Conservation (phyloP, 2,113 vertebrate species). For the Mesitornis unicolor region DNA sequence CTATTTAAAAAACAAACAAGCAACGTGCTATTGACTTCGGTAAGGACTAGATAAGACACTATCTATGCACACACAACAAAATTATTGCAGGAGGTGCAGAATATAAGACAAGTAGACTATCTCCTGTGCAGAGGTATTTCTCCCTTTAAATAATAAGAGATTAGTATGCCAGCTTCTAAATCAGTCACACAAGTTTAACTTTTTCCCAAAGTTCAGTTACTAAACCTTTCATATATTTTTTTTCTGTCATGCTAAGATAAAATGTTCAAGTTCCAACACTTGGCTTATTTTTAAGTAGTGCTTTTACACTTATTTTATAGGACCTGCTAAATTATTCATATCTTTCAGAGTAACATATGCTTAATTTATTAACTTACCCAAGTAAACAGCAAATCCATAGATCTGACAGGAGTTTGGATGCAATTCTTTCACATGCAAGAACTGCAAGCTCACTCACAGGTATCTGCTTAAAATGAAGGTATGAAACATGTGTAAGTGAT, state of each 20-base stretch:
- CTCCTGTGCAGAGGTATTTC: not conserved
- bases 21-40: constrained; percentile 24
- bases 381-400: not conserved
- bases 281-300: not conserved
- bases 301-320: not conserved
- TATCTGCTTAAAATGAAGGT: not conserved
- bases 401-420: not conserved
- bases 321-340: not conserved
- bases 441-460: not conserved
- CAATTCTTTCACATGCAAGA: not conserved
- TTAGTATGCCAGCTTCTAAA: not conserved
- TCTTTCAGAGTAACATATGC: not conserved
- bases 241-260: not conserved
- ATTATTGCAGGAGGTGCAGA: constrained; percentile 9
- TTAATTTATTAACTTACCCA: not conserved
- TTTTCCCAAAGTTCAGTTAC: not conserved
- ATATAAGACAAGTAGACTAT: constrained; percentile 32
- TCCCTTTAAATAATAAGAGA: constrained; percentile 17
- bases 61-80: constrained; percentile 3
- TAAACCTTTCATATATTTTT: not conserved
- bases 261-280: not conserved
- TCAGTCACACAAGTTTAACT: constrained; percentile 6
- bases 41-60: constrained; percentile 25
- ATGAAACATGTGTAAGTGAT: fast-evolving
- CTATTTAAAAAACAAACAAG: constrained; percentile 41